Evolutionary conservation across 2,113 vertebrate genomes (phyloP).

Genomic region (Bubalus kerabau): DNA sequence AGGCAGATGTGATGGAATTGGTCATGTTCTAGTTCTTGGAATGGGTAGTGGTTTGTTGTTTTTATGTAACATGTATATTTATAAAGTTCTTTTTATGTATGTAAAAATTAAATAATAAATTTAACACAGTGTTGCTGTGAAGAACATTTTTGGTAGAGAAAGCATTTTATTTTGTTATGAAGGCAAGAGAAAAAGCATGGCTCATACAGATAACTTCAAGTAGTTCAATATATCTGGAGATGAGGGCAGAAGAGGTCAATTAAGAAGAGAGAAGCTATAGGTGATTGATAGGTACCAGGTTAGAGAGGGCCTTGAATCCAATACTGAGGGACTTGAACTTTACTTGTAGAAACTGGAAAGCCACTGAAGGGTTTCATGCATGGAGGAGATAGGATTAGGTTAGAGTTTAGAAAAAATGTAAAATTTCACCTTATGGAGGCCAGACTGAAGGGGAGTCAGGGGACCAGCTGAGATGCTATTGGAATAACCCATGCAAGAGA

Average conservation of each 20-base stretch:
- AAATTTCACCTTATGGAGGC: background rate
- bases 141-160: background rate
- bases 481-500: background rate
- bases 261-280: background rate
- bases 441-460: background rate
- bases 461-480: background rate
- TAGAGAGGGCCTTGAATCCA: background rate
- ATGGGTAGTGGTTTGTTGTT: background rate
- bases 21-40: background rate
- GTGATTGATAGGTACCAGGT: background rate
- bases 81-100: background rate
- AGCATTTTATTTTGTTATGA: background rate
- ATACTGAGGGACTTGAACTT: background rate
- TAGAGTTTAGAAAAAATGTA: background rate
- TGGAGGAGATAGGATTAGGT: background rate
- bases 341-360: background rate
- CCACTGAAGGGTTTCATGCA: background rate
- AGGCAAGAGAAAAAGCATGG: background rate
- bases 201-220: background rate
- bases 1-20: too few relatives aligned
- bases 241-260: background rate
- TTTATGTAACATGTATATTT: background rate
- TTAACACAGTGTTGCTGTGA: background rate
- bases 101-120: background rate
- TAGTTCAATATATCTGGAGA: background rate